Percentiles rank a stretch among this genome's conserved stretches.
Evolutionary conservation across 2,113 vertebrate species (phyloP).

Genomic region (human (Homo sapiens)): DNA sequence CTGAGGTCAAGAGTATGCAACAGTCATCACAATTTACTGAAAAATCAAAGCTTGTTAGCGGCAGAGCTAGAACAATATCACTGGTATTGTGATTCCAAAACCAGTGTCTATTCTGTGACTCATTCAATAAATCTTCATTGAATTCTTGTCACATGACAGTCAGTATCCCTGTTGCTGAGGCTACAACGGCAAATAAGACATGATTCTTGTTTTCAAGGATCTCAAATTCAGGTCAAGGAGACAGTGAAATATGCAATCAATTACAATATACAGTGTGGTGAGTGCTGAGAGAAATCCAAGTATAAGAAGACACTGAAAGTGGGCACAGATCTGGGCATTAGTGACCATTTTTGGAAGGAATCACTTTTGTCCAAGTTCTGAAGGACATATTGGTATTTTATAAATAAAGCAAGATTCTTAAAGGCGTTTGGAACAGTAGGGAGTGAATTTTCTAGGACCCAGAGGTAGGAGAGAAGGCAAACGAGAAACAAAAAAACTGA

Average conservation of each 20-base stretch:
- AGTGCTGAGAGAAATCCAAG: background rate
- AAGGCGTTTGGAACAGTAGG: background rate
- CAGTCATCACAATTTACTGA: background rate
- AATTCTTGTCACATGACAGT: background rate
- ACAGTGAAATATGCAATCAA: background rate
- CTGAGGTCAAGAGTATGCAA: background rate
- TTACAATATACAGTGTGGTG: background rate
- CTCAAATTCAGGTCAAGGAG: background rate
- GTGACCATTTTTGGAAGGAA: background rate
- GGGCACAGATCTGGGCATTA: background rate
- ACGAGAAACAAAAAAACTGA: background rate
- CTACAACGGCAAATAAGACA: background rate
- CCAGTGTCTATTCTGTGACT: background rate
- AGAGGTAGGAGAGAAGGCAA: background rate
- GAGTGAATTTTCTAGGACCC: background rate
- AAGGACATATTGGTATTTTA: background rate
- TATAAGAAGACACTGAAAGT: background rate
- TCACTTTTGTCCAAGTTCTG: background rate
- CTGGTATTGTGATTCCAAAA: background rate
- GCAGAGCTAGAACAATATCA: background rate
- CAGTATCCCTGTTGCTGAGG: background rate
- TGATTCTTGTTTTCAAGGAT: background rate
- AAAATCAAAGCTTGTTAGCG: background rate
- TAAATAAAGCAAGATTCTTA: slow-evolving; percentile 2
- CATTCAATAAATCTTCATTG: background rate